Conservation (phyloP, 1,140 invertebrate genomes). For the Lepidotrigona ventralis region DNA sequence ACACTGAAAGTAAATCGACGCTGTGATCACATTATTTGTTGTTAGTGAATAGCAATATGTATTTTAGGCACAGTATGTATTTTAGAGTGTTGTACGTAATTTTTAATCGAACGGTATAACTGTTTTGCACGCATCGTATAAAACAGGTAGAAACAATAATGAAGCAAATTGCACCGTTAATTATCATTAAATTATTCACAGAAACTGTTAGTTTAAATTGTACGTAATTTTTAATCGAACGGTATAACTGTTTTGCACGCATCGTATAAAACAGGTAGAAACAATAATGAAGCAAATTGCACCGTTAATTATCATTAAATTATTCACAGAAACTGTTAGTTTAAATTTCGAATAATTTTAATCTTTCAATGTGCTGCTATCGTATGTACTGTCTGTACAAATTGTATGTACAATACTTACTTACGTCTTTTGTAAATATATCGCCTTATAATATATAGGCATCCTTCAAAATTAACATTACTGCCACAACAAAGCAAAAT, state of each 20-base stretch:
- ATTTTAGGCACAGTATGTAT: slow-evolving; percentile 35
- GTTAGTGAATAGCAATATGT: slow-evolving; percentile 30
- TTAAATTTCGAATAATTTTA: background rate
- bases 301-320: slow-evolving; percentile 15
- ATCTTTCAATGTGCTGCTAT: background rate
- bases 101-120: slow-evolving; percentile 45
- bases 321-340: slow-evolving; percentile 14
- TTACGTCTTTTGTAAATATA: background rate
- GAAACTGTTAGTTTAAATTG: background rate
- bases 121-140: slow-evolving; percentile 49
- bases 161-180: slow-evolving; percentile 18
- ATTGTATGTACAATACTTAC: background rate
- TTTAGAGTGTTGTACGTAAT: slow-evolving; percentile 26
- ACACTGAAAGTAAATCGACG: slow-evolving; percentile 30
- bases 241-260: slow-evolving; percentile 46
- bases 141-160: slow-evolving; percentile 30
- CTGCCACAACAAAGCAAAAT: too few species aligned
- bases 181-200: slow-evolving; percentile 27
- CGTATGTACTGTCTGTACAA: background rate
- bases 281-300: slow-evolving; percentile 29
- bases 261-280: slow-evolving; percentile 33
- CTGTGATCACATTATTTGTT: slow-evolving; percentile 25
- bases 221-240: slow-evolving; percentile 49
- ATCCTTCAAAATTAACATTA: background rate
- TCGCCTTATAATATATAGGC: background rate